Evolutionary conservation across 2,113 vertebrate genomes (phyloP).

Genomic region (Cyprinodon brontotheroides): DNA sequence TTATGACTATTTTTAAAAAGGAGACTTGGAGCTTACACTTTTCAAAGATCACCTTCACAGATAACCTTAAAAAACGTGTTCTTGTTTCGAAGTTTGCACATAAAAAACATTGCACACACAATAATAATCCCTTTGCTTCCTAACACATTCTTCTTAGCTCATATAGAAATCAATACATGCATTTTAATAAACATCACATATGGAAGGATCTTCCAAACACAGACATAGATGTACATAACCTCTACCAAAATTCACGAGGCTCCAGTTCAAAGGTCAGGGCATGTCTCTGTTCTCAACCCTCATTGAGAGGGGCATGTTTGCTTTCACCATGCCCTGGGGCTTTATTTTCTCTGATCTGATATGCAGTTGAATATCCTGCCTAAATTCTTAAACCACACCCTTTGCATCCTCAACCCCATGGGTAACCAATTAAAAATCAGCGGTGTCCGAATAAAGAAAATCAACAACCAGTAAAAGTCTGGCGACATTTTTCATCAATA

Average conservation of each 20-base stretch:
- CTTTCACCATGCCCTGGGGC: constrained; percentile 53
- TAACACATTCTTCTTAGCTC: constrained; percentile 36
- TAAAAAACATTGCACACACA: constrained; percentile 39
- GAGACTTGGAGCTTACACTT: constrained; percentile 21
- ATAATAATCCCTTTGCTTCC: constrained; percentile 40
- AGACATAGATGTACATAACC: constrained; percentile 47
- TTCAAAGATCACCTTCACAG: constrained; percentile 42
- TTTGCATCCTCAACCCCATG: constrained; percentile 32
- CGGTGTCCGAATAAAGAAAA: no score
- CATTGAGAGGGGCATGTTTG: constrained; percentile 67
- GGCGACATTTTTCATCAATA: no score
- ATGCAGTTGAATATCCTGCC: constrained; percentile 60
- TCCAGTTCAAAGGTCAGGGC: constrained; percentile 57
- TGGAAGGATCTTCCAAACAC: constrained; percentile 41
- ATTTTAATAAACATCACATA: constrained; percentile 20
- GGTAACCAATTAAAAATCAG: no score
- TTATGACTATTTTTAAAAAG: constrained; percentile 33
- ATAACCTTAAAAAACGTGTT: constrained; percentile 18
- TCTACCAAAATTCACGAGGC: constrained; percentile 49
- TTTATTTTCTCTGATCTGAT: constrained; percentile 66
- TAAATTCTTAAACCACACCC: constrained; percentile 24
- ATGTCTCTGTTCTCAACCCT: constrained; percentile 51
- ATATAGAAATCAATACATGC: constrained; percentile 27
- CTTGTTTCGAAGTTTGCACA: constrained; percentile 32
- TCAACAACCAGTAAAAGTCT: no score